Percentiles rank a stretch among this genome's conserved stretches.
Evolutionary conservation across 2,797 vertebrate species (phyloP).

Genomic region (Erethizon dorsatum): DNA sequence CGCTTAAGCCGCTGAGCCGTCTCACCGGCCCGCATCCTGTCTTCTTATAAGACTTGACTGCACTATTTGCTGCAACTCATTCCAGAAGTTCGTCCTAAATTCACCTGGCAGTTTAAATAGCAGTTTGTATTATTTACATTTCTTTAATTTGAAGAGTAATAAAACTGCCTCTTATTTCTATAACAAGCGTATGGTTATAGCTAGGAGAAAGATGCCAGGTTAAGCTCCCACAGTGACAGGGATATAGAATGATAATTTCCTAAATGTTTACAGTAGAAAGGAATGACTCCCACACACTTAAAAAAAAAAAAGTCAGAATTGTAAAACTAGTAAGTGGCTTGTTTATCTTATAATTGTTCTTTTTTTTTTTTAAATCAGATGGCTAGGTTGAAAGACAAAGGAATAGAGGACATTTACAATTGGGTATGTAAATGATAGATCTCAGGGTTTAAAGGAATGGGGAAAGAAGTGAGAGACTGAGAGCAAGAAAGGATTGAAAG

Average conservation of each 20-base stretch:
- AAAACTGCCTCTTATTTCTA: not conserved
- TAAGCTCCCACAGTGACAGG: constrained; percentile 8
- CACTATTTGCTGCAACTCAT: constrained; percentile 40
- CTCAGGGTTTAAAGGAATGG: not conserved
- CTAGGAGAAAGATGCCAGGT: constrained; percentile 10
- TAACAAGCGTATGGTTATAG: not conserved
- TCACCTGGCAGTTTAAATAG: constrained; percentile 28
- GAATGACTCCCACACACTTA: constrained; percentile 9
- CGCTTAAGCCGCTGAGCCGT: too few species aligned
- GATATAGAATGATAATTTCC: constrained; percentile 26
- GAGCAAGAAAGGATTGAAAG: not conserved
- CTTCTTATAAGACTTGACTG: not conserved
- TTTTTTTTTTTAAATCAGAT: not conserved
- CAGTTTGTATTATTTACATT: constrained; percentile 16
- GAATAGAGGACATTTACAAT: not conserved
- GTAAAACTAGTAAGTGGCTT: constrained; percentile 2
- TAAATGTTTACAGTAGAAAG: constrained; percentile 56
- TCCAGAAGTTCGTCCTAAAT: constrained; percentile 5
- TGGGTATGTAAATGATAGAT: not conserved
- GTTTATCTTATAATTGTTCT: not conserved
- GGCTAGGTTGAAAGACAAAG: not conserved
- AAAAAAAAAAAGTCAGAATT: not conserved
- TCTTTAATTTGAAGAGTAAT: constrained; percentile 35
- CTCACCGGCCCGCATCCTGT: not conserved
- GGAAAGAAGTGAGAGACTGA: constrained; percentile 7